Conservation (phyloP, 2,888 invertebrate species). For the Drosophila ustulata region DNA sequence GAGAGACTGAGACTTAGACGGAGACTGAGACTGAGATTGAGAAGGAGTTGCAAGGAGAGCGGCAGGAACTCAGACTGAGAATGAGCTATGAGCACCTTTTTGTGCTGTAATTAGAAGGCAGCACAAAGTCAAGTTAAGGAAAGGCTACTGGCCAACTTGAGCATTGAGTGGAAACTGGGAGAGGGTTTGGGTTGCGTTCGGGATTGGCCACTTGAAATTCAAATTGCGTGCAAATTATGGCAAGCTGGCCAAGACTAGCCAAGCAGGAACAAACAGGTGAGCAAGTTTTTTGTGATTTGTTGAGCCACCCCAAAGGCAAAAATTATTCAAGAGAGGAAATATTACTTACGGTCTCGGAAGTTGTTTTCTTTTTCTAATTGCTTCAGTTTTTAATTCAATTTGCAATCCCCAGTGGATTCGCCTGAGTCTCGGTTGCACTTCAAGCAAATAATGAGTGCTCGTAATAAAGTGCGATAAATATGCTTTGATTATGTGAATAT, state of each 20-base stretch:
- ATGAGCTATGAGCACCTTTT: conserved; percentile 64
- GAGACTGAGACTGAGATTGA: conserved; percentile 27
- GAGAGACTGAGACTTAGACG: conserved; percentile 6
- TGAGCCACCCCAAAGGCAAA: conserved; percentile 31
- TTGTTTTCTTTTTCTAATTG: conserved; percentile 59
- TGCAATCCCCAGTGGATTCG: conserved; percentile 14
- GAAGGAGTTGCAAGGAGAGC: conserved; percentile 16
- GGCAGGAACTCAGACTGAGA: conserved; percentile 6
- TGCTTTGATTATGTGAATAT: not conserved
- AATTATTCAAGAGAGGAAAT: conserved; percentile 55
- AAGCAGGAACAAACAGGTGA: conserved; percentile 56
- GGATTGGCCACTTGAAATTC: conserved; percentile 90
- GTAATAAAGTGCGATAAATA: not conserved
- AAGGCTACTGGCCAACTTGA: conserved; percentile 9
- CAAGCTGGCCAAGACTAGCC: conserved; percentile 81
- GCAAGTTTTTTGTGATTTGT: conserved; percentile 57
- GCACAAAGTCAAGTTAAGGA: conserved; percentile 42
- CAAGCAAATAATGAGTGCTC: conserved; percentile 8
- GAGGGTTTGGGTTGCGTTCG: conserved; percentile 3
- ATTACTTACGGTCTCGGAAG: conserved; percentile 56
- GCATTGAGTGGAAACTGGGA: conserved; percentile 44
- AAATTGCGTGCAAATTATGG: conserved; percentile 85
- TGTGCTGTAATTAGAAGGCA: conserved; percentile 75
- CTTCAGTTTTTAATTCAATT: conserved; percentile 67
- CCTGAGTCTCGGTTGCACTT: conserved; percentile 2